A percentile compares a stretch with the other conserved stretches of the same genome.
Conservation (phyloP, 2,888 invertebrate genomes). For the Mesodorylaimus sp. region DNA sequence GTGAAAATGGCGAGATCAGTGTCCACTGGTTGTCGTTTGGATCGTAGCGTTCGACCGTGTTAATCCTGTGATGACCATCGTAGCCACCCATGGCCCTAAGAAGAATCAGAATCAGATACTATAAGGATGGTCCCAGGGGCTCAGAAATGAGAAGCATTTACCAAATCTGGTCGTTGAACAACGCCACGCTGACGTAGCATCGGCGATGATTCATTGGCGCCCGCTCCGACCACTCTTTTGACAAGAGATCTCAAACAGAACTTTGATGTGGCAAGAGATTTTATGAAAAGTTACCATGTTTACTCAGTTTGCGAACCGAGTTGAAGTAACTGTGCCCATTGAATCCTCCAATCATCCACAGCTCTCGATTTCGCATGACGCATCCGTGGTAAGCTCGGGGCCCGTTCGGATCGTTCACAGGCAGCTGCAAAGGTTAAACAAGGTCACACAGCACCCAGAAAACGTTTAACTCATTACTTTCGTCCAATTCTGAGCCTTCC, state of each 20-base stretch:
- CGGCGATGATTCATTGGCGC: slow-evolving; percentile 52
- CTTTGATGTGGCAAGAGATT: too few species aligned
- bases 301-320: slow-evolving; percentile 37
- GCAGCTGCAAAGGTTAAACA: too few species aligned
- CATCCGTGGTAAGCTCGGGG: slow-evolving; percentile 63
- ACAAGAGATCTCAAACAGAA: not conserved
- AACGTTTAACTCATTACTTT: too few species aligned
- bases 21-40: slow-evolving; percentile 54
- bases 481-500: slow-evolving; percentile 63
- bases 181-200: slow-evolving; percentile 55
- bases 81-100: slow-evolving; percentile 60
- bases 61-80: slow-evolving; percentile 51
- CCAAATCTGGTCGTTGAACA: not conserved
- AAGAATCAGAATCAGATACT: too few species aligned
- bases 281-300: too few species aligned
- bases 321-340: slow-evolving; percentile 35
- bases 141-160: too few species aligned
- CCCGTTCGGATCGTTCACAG: slow-evolving; percentile 47
- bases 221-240: slow-evolving; percentile 61
- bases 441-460: too few species aligned
- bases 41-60: slow-evolving; percentile 47
- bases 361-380: slow-evolving; percentile 25
- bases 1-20: too few species aligned
- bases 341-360: slow-evolving; percentile 38
- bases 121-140: too few species aligned